These are phyloP conservation scores for Clarias gariepinus DNA, from an alignment of 2,113 vertebrate genomes.

Conservation along the genomic window DNA sequence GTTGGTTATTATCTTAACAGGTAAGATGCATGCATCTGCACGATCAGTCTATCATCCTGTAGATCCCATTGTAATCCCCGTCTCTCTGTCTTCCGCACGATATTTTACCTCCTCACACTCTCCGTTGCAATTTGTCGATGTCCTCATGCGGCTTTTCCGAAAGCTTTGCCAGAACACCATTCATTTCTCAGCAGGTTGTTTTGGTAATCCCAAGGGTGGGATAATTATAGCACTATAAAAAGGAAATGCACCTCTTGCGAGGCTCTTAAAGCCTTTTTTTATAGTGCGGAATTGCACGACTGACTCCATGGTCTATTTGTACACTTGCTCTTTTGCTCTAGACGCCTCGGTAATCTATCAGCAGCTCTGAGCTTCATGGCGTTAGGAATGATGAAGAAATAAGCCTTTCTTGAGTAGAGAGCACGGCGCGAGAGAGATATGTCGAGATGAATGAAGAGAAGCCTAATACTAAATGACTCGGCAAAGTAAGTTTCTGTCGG, in stretches of 20 bases:
- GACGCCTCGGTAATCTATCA: slow-evolving; percentile 51
- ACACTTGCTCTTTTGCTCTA: slow-evolving; percentile 43
- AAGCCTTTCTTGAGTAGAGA: slow-evolving; percentile 29
- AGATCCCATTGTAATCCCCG: background rate
- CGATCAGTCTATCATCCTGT: background rate
- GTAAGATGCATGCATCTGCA: slow-evolving; percentile 3
- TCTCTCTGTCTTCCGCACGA: background rate
- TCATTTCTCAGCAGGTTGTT: slow-evolving; percentile 32
- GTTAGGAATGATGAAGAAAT: slow-evolving; percentile 40
- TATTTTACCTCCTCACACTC: background rate
- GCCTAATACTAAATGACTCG: slow-evolving; percentile 28
- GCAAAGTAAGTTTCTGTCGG: slow-evolving; percentile 15
- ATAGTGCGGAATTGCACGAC: slow-evolving; percentile 42
- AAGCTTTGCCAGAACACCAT: slow-evolving; percentile 15
- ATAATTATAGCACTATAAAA: slow-evolving; percentile 35
- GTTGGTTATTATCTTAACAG: slow-evolving; percentile 33
- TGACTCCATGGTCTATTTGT: slow-evolving; percentile 32
- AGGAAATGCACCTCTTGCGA: slow-evolving; percentile 32
- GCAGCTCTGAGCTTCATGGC: slow-evolving; percentile 26
- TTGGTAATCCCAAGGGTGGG: slow-evolving; percentile 9
- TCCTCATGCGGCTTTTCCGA: slow-evolving; percentile 19
- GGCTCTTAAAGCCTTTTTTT: slow-evolving; percentile 33
- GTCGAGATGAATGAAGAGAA: slow-evolving; percentile 24
- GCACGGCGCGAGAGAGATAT: slow-evolving; percentile 8
- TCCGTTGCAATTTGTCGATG: background rate